A percentile compares a stretch with the other conserved stretches of the same genome.
These are phyloP conservation scores for Drosophila quasianomalipes DNA, from an alignment of 2,888 invertebrate genomes.

Conservation along the genomic window DNA sequence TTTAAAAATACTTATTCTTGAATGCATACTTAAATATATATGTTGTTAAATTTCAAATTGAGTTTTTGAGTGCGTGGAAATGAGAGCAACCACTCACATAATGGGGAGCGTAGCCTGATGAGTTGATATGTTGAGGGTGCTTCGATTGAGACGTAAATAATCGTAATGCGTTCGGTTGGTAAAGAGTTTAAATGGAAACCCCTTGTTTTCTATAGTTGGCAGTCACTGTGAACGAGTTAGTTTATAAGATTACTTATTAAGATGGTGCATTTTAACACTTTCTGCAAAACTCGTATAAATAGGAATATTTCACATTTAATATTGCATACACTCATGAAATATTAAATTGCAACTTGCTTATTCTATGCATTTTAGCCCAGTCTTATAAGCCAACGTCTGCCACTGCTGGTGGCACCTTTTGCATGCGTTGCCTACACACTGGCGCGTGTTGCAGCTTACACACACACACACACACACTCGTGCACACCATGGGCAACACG, in stretches of 20 bases:
- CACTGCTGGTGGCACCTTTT: conserved; percentile 4
- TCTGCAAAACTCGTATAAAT: background rate
- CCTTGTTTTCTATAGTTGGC: background rate
- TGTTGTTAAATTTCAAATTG: conserved; percentile 65
- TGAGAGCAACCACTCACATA: background rate
- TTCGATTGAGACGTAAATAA: conserved; percentile 1
- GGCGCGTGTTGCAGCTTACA: conserved; percentile 27
- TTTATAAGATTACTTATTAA: background rate
- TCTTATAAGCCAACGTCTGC: background rate
- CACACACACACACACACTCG: conserved; percentile 9
- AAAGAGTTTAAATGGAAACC: background rate
- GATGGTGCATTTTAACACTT: background rate
- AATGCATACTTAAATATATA: conserved; percentile 34
- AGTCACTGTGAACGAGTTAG: no score
- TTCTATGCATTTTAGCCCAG: background rate
- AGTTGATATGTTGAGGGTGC: background rate
- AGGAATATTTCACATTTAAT: background rate
- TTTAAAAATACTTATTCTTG: conserved; percentile 39
- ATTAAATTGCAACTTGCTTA: background rate
- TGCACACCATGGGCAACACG: conserved; percentile 27
- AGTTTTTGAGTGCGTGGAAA: conserved; percentile 64
- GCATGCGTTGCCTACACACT: conserved; percentile 29
- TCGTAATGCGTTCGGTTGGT: background rate
- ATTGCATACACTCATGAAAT: background rate
- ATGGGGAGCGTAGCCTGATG: background rate